Evolutionary conservation across 2,113 vertebrate genomes (phyloP).

Genomic region (Eubucco bourcierii): DNA sequence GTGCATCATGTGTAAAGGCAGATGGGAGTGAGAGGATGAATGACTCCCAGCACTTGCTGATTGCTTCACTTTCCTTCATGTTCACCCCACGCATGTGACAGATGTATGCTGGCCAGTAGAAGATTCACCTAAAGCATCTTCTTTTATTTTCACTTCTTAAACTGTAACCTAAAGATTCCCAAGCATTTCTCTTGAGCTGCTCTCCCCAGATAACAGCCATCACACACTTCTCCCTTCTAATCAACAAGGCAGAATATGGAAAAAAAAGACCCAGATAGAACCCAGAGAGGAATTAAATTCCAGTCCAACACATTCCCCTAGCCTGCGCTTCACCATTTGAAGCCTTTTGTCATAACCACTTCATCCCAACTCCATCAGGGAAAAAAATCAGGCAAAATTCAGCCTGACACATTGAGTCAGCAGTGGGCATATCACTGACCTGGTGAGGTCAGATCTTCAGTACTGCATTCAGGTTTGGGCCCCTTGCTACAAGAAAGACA

Average conservation of each 20-base stretch:
- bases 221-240: background rate
- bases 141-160: background rate
- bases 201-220: background rate
- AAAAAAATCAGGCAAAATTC: background rate
- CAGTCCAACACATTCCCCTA: background rate
- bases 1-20: background rate
- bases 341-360: background rate
- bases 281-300: background rate
- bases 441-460: too few relatives aligned
- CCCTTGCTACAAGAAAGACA: too few relatives aligned
- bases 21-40: background rate
- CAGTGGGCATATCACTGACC: background rate
- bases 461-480: too few relatives aligned
- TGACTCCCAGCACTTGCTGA: background rate
- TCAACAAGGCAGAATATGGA: background rate
- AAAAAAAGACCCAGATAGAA: background rate
- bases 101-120: background rate
- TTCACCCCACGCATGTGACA: background rate
- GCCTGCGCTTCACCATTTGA: background rate
- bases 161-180: background rate
- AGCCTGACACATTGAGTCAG: background rate
- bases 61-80: background rate
- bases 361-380: background rate
- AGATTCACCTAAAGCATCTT: background rate
- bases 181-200: background rate